phyloP scores from a whole-genome alignment of 2,888 invertebrate species.

The Ichneumoninae sp. region DNA sequence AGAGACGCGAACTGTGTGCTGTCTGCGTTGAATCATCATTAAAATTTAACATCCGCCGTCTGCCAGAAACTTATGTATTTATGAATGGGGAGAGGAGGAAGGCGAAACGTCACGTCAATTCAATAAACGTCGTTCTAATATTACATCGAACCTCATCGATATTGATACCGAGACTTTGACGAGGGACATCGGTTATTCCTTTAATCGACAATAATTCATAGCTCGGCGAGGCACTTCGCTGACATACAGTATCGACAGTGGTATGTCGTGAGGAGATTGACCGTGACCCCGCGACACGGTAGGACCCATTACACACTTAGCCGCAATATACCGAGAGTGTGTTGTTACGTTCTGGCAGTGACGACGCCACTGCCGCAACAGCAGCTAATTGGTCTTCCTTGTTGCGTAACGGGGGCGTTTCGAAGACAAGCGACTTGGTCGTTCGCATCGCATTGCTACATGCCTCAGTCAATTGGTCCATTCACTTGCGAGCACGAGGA shows the following conservation, averaged over 20 bases:
- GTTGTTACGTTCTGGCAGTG: slow-evolving; percentile 29
- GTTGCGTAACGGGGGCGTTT: slow-evolving; percentile 64
- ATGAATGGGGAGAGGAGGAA: not conserved
- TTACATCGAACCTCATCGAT: not conserved
- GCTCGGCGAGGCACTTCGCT: not conserved
- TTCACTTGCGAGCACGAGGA: slow-evolving; percentile 50
- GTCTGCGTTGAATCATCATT: slow-evolving; percentile 21
- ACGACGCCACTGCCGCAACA: slow-evolving; percentile 21
- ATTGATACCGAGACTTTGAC: not conserved
- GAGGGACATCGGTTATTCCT: not conserved
- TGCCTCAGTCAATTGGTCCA: slow-evolving; percentile 56
- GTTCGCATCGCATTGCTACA: slow-evolving; percentile 45
- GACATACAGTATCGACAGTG: slow-evolving; percentile 67
- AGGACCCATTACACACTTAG: slow-evolving; percentile 77
- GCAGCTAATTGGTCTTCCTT: slow-evolving; percentile 57
- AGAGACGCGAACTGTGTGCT: slow-evolving; percentile 11
- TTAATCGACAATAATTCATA: slow-evolving; percentile 25
- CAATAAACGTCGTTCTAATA: not conserved
- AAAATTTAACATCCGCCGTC: slow-evolving; percentile 11
- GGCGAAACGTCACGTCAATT: not conserved
- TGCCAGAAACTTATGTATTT: slow-evolving; percentile 2
- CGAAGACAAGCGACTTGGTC: slow-evolving; percentile 50
- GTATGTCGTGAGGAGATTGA: slow-evolving; percentile 72
- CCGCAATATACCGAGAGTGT: slow-evolving; percentile 68
- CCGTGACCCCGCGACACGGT: slow-evolving; percentile 75